Base-by-base conservation (phyloP, 2,797 vertebrate genomes). In the Anabas testudineus region DNA sequence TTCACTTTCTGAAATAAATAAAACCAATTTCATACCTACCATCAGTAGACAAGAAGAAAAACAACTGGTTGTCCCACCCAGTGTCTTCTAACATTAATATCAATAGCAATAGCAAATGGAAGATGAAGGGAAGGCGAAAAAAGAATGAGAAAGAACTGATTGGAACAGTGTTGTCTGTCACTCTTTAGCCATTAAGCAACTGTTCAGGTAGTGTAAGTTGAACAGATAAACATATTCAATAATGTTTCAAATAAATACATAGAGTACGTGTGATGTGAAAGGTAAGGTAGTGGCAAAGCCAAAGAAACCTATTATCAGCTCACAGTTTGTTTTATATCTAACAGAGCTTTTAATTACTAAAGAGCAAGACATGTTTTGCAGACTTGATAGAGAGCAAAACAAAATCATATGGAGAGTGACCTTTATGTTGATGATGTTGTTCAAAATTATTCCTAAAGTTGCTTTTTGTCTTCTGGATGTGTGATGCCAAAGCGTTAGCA, bases 1-100 rank as follows among this genome's bases (percentile, higher is more conserved):
- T 68, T 42, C n/a, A 51, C 65, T 61, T 69, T 74, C 52, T 63
- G 16, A n/a, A 24, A 41, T 30, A 66, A 62, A 72, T 21, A 18
- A 12, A 47, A 24, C 13, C 36, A 18, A 61, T 56, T 45, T 30
- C 14, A 49, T 15, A 10, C 28, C 48, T 22, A 59, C 55, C 71
- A 16, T 10, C 37, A 26, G 45, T 13, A 22, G 34, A 39, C 12
- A 15, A 10, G 37, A 66, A 24, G 48, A n/a, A 67, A 63, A 48
- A 55, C 48, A 4, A 51, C 13, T 26, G 34, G 10, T 22, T 24
- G 12, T 24, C 16, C 24, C 24, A 41, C 28, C 9, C 21, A 18
- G 32, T 65, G 6, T 36, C n/a, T n/a, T 13, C 16, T 30, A 46
- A 34, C 30, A 54, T 30, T 24, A 46, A 67, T 53, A 53, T 12